Conservation (phyloP, 92 coral and sea anemone species). For the Porites evermanni region DNA sequence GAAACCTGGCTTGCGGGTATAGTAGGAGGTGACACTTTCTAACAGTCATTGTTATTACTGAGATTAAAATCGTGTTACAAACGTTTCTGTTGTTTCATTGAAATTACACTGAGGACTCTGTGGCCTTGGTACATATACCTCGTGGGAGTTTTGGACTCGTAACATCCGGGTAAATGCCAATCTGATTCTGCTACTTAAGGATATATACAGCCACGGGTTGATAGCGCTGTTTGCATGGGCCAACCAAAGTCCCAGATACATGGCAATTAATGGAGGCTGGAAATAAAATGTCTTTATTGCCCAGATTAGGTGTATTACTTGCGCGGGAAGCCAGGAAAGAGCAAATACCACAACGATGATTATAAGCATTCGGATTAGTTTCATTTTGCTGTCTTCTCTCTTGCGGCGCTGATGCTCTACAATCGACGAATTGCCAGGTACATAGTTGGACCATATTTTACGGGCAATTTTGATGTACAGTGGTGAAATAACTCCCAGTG, state of each 20-base stretch:
- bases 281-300: neutral
- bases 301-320: neutral
- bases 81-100: too few relatives aligned
- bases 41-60: too few relatives aligned
- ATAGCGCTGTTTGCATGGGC: conserved; percentile 32
- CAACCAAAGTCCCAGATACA: neutral
- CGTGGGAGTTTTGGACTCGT: too few relatives aligned
- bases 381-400: neutral
- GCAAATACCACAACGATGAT: conserved; percentile 17
- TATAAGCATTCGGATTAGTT: neutral
- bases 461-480: conserved; percentile 6
- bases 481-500: neutral
- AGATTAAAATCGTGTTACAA: too few relatives aligned
- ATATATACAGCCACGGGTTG: conserved; percentile 30
- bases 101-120: too few relatives aligned
- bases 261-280: neutral
- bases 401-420: neutral
- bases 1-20: too few relatives aligned
- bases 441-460: conserved; percentile 16
- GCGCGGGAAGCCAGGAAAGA: conserved; percentile 27
- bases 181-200: conserved; percentile 11
- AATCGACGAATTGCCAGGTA: conserved; percentile 6
- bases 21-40: too few relatives aligned
- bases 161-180: neutral
- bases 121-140: too few relatives aligned